Percentiles rank a stretch among this genome's conserved stretches.
These are phyloP conservation scores for Neelides sp. DNA, from an alignment of 1,140 invertebrate species.

Conservation along the genomic window DNA sequence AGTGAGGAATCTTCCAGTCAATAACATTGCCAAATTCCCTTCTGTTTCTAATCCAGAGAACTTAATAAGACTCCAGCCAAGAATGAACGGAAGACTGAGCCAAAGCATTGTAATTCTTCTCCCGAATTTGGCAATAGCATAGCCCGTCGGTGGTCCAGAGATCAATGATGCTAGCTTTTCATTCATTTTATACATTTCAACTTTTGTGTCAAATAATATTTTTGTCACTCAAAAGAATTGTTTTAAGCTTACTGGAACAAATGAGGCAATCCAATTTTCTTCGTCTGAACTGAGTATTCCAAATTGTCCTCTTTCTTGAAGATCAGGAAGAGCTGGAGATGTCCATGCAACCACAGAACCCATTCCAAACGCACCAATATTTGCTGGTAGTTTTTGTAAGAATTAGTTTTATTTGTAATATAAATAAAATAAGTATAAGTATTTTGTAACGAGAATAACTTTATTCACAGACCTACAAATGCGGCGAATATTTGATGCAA, in stretches of 20 bases:
- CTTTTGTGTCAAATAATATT: background rate
- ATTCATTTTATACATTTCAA: constrained; percentile 25
- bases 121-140: too few species aligned
- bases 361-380: constrained; percentile 42
- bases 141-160: too few species aligned
- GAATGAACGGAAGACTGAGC: constrained; percentile 55
- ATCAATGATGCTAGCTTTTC: constrained; percentile 45
- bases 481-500: too few species aligned
- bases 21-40: constrained; percentile 45
- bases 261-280: constrained; percentile 15
- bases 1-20: constrained; percentile 55
- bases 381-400: too few species aligned
- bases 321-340: constrained; percentile 41
- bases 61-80: constrained; percentile 61
- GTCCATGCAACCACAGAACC: constrained; percentile 46
- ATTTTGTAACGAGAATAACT: too few species aligned
- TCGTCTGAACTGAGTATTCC: constrained; percentile 6
- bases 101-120: too few species aligned
- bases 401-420: too few species aligned
- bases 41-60: constrained; percentile 42
- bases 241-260: constrained; percentile 9
- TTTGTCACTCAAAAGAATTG: constrained; percentile 1
- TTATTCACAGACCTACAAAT: too few species aligned
- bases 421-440: too few species aligned
- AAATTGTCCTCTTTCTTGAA: constrained; percentile 10